Conservation (phyloP, 2,113 vertebrate genomes). For the Crypturellus undulatus region DNA sequence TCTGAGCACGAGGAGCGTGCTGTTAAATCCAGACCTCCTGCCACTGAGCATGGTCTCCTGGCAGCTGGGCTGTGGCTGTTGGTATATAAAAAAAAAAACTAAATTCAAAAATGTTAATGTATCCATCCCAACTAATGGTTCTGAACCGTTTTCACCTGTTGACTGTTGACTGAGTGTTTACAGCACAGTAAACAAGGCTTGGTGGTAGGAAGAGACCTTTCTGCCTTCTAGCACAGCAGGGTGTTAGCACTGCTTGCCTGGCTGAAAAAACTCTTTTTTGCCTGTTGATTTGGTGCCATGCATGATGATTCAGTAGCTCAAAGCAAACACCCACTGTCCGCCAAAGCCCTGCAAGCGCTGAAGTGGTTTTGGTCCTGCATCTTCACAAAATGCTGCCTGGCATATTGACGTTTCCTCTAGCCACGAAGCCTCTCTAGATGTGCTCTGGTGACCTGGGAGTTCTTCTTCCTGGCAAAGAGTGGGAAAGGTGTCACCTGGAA, state of each 20-base stretch:
- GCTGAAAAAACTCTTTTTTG: background rate
- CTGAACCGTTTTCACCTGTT: background rate
- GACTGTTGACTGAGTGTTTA: background rate
- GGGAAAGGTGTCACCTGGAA: background rate
- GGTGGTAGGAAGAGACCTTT: background rate
- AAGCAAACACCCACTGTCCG: background rate
- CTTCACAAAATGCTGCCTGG: fast-evolving
- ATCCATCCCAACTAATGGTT: fast-evolving
- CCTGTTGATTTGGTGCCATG: background rate
- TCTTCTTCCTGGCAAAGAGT: background rate
- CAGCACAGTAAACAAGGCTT: fast-evolving
- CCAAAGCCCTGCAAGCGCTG: background rate
- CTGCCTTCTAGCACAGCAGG: background rate
- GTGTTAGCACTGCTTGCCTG: background rate
- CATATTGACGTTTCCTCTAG: background rate
- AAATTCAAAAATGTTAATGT: background rate
- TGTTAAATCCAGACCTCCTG: background rate
- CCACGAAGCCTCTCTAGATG: background rate
- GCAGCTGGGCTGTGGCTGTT: too few species aligned
- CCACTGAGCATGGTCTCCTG: background rate
- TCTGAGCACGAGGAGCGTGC: background rate
- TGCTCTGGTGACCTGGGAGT: background rate
- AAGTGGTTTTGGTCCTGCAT: background rate
- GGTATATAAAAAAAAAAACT: background rate
- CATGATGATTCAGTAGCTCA: background rate